phyloP scores from a whole-genome alignment of 2,888 invertebrate species.

The Pachliopta kotzebuea region DNA sequence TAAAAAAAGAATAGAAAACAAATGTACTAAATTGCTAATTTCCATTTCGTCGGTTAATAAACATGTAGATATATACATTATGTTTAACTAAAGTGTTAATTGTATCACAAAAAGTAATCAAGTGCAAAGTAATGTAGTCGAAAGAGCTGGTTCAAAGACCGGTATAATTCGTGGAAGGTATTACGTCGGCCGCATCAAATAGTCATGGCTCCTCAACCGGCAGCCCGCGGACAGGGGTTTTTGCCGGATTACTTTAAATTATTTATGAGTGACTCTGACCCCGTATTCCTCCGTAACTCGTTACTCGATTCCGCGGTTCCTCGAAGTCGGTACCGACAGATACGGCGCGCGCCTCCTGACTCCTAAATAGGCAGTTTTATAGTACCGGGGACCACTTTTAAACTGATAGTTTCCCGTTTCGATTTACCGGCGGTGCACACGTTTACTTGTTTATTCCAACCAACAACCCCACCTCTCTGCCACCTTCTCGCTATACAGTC shows the following conservation, averaged over 20 bases:
- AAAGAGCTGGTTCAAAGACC: conserved; percentile 40
- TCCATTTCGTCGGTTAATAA: no score
- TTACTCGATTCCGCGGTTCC: conserved; percentile 41
- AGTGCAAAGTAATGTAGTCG: conserved; percentile 29
- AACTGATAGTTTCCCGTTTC: conserved; percentile 66
- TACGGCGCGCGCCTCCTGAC: conserved; percentile 54
- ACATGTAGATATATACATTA: background rate
- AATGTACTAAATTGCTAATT: no score
- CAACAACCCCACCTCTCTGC: conserved; percentile 14
- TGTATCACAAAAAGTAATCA: conserved; percentile 29
- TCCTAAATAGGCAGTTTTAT: conserved; percentile 67
- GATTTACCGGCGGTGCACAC: conserved; percentile 61
- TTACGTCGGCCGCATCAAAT: conserved; percentile 62
- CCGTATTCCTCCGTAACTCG: conserved; percentile 48
- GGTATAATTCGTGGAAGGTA: conserved; percentile 60
- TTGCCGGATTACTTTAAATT: conserved; percentile 76
- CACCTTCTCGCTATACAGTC: conserved; percentile 37
- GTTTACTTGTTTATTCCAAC: conserved; percentile 52
- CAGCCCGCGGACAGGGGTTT: conserved; percentile 67
- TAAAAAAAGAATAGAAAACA: no score
- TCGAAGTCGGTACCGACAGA: conserved; percentile 42
- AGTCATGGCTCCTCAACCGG: conserved; percentile 57
- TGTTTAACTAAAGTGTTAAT: conserved; percentile 6
- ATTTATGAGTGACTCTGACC: conserved; percentile 77
- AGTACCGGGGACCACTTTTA: conserved; percentile 59